Evolutionary conservation across 2,113 vertebrate genomes (phyloP), one percentile per base, ranked within the genome.

Genomic region (Coryphaenoides rupestris): DNA sequence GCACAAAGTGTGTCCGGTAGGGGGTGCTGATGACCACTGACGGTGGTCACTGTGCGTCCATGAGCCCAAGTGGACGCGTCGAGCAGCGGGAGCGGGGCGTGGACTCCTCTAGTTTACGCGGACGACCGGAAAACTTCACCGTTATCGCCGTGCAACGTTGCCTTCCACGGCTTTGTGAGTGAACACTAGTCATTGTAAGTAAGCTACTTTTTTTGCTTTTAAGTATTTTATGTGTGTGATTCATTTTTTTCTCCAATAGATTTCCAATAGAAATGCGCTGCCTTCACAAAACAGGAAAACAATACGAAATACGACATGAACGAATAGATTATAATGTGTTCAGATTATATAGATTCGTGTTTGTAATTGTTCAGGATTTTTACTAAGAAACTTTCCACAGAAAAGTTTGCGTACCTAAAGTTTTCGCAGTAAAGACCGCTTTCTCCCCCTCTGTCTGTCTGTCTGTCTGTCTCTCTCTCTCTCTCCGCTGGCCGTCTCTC

Each of bases 41-140:
- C 66, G 68, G 69, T 19, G 58, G 68, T 60, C 57, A 57, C 1
- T 21, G 10, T 50, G 56, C 3, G 61, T 52, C 46, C 21, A 70
- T 55, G 5, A 5, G 22, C 55, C 55, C 53, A 52, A 55, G 68
- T 67, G 52, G 68, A 76, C 69, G 2, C 83, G 78, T 74, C 71
- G 33, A 55, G 55, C 53, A 28, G 1, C 67, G 69, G 70, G 60
- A 70, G 78, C 78, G 81, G 85, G 85, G 85, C 85, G 85, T 85
- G 83, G 85, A 85, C 81, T 40, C 33, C 33, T 40, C 13, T 7
- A 40, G 33, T 40, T 40, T 40, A 40, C 33, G 76, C 73, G 69
- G 62, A 26, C 49, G 52, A 68, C 66, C 19, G 54, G 54, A 15
- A 40, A 58, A 58, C 12, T n/a, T 6, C 16, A 19, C 26, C 17